Conservation (phyloP, 2,888 invertebrate species). For the Anoplius nigerrimus region DNA sequence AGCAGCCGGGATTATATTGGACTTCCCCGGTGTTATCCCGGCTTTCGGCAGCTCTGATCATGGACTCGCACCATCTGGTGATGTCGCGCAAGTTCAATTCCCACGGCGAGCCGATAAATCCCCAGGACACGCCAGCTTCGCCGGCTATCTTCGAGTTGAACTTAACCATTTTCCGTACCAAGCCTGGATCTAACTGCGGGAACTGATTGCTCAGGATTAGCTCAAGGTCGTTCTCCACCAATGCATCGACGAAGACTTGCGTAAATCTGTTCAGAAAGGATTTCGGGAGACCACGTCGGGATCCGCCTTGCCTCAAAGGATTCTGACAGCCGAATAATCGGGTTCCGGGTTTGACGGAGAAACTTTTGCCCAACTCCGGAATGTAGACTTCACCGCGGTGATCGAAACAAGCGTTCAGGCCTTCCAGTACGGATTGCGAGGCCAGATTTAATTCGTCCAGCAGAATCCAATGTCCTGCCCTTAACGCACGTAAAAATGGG, state of each 20-base stretch:
- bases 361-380: conserved; percentile 93
- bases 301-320: conserved; percentile 96
- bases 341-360: conserved; percentile 85
- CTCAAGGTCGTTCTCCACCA: conserved; percentile 68
- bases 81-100: conserved; percentile 98
- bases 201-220: conserved; percentile 83
- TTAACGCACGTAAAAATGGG: conserved; percentile 93
- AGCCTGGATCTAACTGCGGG: conserved; percentile 78
- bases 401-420: conserved; percentile 98
- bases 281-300: conserved; percentile 94
- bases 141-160: conserved; percentile 85
- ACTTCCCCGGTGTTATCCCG: conserved; percentile 1
- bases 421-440: conserved; percentile 98
- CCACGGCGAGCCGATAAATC: conserved; percentile 92
- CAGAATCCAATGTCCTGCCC: conserved; percentile 95
- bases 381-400: conserved; percentile 97
- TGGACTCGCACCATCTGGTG: conserved; percentile 92
- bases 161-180: conserved; percentile 84
- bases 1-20: conserved; percentile 77
- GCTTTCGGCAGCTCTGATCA: conserved; percentile 71
- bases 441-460: conserved; percentile 98
- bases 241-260: conserved; percentile 81
- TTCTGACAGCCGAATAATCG: conserved; percentile 98
- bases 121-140: conserved; percentile 83
- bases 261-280: conserved; percentile 99